Evolutionary conservation across 1,140 invertebrate genomes (phyloP).

Genomic region (Centruroides sculpturatus): DNA sequence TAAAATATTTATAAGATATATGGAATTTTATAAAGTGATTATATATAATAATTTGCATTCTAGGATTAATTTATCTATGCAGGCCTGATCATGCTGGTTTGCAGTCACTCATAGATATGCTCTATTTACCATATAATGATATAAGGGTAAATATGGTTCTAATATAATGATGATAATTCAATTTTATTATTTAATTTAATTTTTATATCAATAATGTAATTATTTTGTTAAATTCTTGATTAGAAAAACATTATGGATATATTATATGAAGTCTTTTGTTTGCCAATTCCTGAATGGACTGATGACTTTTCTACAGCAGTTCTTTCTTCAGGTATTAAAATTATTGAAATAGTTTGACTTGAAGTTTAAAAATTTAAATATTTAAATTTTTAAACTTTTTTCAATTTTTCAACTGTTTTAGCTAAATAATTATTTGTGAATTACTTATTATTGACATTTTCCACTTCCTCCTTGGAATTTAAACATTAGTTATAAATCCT

Average conservation of each 20-base stretch:
- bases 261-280: constrained; percentile 71
- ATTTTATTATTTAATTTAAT: constrained; percentile 48
- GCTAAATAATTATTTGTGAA: no score
- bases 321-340: constrained; percentile 45
- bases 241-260: constrained; percentile 81
- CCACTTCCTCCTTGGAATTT: no score
- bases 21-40: background rate
- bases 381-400: no score
- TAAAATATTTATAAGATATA: no score
- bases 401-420: no score
- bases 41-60: constrained; percentile 7
- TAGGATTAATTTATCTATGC: constrained; percentile 31
- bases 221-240: constrained; percentile 18
- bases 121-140: constrained; percentile 74
- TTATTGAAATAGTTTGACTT: no score
- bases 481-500: no score
- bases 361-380: no score
- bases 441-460: no score
- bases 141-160: constrained; percentile 49
- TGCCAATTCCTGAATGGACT: constrained; percentile 76
- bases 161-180: constrained; percentile 7
- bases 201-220: constrained; percentile 2
- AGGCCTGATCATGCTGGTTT: constrained; percentile 36
- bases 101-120: constrained; percentile 65
- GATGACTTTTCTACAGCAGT: constrained; percentile 77